These are phyloP conservation scores for Podotricha telesiphe DNA, from an alignment of 2,888 invertebrate genomes.

Conservation along the genomic window DNA sequence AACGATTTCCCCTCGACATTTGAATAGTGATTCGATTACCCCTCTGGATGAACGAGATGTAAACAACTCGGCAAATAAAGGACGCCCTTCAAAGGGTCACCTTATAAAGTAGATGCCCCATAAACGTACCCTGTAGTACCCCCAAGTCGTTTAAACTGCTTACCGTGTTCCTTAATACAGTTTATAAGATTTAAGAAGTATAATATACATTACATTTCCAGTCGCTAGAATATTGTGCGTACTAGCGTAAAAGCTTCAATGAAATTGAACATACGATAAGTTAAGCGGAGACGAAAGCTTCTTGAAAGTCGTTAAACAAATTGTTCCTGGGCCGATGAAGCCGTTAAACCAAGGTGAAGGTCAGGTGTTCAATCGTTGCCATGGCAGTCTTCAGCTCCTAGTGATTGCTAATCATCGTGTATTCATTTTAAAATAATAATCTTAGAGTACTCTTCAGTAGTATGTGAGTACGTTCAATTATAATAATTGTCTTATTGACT, in stretches of 20 bases:
- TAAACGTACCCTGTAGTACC: conserved; percentile 58
- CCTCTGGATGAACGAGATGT: conserved; percentile 57
- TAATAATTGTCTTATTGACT: conserved; percentile 32
- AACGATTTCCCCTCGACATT: conserved; percentile 54
- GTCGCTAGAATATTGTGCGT: conserved; percentile 4
- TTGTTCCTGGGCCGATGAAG: conserved; percentile 55
- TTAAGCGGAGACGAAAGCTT: conserved; percentile 48
- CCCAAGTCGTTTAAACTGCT: conserved; percentile 44
- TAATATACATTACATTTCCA: conserved; percentile 50
- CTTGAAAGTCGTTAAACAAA: conserved; percentile 47
- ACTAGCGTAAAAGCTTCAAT: conserved; percentile 43
- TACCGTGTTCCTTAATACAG: conserved; percentile 30
- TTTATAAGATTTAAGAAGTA: conserved; percentile 25
- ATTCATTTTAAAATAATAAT: conserved; percentile 52
- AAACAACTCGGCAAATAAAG: conserved; percentile 64
- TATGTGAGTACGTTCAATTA: conserved; percentile 35
- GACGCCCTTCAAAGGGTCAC: conserved; percentile 70
- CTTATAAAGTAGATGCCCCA: conserved; percentile 59
- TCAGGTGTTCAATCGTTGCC: conserved; percentile 56
- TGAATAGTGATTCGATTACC: conserved; percentile 64
- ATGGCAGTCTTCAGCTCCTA: conserved; percentile 53
- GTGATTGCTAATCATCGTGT: conserved; percentile 58
- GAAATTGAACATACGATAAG: conserved; percentile 38
- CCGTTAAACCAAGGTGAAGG: conserved; percentile 69
- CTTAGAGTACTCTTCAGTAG: conserved; percentile 33